Evolutionary conservation across 2,113 vertebrate genomes (phyloP).

Genomic region (Alligator sinensis): DNA sequence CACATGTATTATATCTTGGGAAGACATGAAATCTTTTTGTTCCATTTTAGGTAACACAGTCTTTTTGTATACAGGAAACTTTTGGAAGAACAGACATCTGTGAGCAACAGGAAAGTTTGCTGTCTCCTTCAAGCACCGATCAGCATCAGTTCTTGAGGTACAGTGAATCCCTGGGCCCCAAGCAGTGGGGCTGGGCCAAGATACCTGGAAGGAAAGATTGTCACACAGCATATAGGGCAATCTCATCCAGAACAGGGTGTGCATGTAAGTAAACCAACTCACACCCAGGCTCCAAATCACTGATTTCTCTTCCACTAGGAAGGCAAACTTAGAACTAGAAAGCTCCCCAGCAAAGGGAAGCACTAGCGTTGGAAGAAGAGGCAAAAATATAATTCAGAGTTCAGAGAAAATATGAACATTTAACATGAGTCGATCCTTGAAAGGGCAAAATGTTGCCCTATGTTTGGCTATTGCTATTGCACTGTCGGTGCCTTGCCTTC

Average conservation of each 20-base stretch:
- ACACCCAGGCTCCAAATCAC: background rate
- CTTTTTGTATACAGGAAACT: background rate
- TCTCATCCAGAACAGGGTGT: background rate
- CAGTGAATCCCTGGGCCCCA: background rate
- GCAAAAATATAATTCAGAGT: background rate
- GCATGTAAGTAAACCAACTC: background rate
- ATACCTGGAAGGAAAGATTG: background rate
- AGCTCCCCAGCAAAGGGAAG: background rate
- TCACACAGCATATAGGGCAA: background rate
- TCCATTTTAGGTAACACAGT: background rate
- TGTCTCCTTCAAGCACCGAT: background rate
- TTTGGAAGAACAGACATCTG: background rate
- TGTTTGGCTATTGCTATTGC: background rate
- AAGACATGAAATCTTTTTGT: background rate
- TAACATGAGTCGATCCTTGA: background rate
- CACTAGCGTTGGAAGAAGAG: background rate
- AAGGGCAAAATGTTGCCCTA: rapidly evolving
- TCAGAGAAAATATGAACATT: background rate
- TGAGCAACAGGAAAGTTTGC: background rate
- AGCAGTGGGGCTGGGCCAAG: background rate
- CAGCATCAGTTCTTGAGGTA: background rate
- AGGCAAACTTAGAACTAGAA: background rate
- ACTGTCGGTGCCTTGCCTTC: background rate
- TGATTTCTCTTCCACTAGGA: rapidly evolving
- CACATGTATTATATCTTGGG: too few relatives aligned